A percentile compares a stretch with the other conserved stretches of the same genome.
phyloP scores from a whole-genome alignment of 2,888 invertebrate genomes.

The Watsonalla cultraria region DNA sequence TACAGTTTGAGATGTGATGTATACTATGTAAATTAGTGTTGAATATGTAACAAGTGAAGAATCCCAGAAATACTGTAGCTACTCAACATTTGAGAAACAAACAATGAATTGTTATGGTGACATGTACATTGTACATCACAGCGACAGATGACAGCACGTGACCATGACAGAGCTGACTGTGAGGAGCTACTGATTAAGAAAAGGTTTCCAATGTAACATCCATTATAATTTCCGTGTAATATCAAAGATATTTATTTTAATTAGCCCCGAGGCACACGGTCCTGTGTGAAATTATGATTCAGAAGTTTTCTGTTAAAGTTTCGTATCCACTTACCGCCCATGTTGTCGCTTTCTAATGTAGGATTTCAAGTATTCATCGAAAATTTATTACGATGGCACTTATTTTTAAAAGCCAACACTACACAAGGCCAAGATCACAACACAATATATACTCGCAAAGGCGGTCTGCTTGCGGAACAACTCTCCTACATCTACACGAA shows the following conservation, averaged over 20 bases:
- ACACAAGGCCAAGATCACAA: constrained; percentile 58
- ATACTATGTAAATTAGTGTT: too few relatives aligned
- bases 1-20: too few relatives aligned
- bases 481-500: constrained; percentile 15
- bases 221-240: neutral
- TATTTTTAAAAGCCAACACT: constrained; percentile 42
- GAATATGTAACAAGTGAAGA: too few relatives aligned
- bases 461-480: neutral
- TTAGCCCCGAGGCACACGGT: neutral
- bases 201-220: neutral
- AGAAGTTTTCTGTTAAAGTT: constrained; percentile 16
- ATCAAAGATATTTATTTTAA: neutral
- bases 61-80: too few relatives aligned
- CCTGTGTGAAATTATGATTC: constrained; percentile 10
- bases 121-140: too few relatives aligned
- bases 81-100: too few relatives aligned
- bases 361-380: constrained; percentile 45
- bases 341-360: constrained; percentile 39
- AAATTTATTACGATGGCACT: constrained; percentile 31
- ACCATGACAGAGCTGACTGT: too few relatives aligned
- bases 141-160: neutral
- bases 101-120: too few relatives aligned
- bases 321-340: constrained; percentile 61
- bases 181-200: neutral
- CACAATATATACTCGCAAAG: constrained; percentile 19